These are phyloP conservation scores for Tetraneura akinire DNA, from an alignment of 1,140 invertebrate species.

Conservation along the genomic window DNA sequence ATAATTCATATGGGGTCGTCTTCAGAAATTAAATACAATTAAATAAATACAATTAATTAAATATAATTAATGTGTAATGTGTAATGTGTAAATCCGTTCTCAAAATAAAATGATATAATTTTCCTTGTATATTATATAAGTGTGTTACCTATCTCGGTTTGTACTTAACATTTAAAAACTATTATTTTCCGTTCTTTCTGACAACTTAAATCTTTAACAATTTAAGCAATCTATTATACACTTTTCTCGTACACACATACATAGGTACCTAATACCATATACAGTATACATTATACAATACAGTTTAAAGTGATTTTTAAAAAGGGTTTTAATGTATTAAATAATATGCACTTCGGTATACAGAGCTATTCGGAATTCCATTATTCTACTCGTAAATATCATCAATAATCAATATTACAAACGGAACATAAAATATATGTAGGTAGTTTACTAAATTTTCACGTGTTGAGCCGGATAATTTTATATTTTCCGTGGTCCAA, in stretches of 20 bases:
- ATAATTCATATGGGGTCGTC: no score
- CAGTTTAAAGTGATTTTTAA: conserved; percentile 15
- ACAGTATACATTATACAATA: background rate
- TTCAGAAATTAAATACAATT: no score
- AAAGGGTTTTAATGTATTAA: conserved; percentile 21
- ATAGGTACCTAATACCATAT: no score
- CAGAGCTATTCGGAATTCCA: background rate
- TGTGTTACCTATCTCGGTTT: background rate
- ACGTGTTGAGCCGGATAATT: no score
- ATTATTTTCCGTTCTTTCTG: conserved; percentile 33
- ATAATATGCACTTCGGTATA: background rate
- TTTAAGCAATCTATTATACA: background rate
- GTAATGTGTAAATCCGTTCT: no score
- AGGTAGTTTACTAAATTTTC: background rate
- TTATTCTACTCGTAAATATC: conserved; percentile 2
- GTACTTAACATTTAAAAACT: background rate
- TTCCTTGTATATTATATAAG: no score
- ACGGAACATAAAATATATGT: background rate
- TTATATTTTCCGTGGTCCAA: no score
- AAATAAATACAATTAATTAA: no score
- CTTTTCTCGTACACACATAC: no score
- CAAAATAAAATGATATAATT: no score
- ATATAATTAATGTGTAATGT: no score
- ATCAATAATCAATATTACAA: background rate
- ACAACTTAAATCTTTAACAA: conserved; percentile 11